Percentiles rank a stretch among this genome's conserved stretches.
Evolutionary conservation across 2,113 vertebrate genomes (phyloP).

Genomic region (Pantherophis guttatus): DNA sequence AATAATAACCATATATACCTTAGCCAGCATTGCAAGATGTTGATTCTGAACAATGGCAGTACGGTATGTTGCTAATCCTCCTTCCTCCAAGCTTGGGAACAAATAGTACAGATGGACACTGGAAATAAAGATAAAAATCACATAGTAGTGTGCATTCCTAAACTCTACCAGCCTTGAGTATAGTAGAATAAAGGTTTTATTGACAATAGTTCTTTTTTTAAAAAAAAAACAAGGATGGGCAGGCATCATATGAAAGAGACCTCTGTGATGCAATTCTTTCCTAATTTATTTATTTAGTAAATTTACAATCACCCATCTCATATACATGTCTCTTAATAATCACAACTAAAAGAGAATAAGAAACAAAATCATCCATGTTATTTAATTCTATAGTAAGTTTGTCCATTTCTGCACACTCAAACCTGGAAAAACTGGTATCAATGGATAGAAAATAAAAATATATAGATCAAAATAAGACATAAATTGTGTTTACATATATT

Average conservation of each 20-base stretch:
- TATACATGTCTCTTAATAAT: background rate
- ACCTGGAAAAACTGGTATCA: no score
- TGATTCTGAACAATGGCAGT: constrained; percentile 99
- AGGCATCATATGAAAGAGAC: background rate
- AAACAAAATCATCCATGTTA: background rate
- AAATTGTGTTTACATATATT: no score
- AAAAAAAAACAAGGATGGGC: no score
- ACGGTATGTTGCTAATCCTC: constrained; percentile 93
- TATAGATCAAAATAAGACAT: no score
- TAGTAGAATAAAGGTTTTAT: background rate
- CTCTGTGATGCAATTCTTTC: no score
- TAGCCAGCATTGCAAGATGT: constrained; percentile 95
- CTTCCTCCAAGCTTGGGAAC: constrained; percentile 94
- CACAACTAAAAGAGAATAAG: background rate
- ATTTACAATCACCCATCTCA: background rate
- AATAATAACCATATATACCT: constrained; percentile 70
- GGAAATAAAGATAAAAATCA: constrained; percentile 40
- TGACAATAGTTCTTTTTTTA: background rate
- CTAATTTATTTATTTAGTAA: background rate
- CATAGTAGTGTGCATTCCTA: fast-evolving
- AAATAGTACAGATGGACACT: constrained; percentile 97
- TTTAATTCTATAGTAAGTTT: no score
- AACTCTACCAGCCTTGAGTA: background rate
- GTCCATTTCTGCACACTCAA: no score
- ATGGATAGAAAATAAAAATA: no score